A percentile compares a stretch with the other conserved stretches of the same genome.
Evolutionary conservation across 2,797 vertebrate genomes (phyloP).

Genomic region (Melanotaenia trifasciata): DNA sequence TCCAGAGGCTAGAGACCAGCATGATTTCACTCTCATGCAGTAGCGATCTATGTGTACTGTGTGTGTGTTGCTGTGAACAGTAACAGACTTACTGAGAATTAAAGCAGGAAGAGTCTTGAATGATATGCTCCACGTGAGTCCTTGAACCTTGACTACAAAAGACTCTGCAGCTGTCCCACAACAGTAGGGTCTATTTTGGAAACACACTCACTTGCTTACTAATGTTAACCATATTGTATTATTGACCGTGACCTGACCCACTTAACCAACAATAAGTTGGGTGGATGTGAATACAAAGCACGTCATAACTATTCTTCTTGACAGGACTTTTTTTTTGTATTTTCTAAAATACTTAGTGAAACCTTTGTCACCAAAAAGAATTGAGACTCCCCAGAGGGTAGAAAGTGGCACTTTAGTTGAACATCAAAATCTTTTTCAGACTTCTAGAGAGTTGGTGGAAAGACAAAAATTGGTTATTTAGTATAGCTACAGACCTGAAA

Average conservation of each 20-base stretch:
- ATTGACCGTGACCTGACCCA: conserved; percentile 59
- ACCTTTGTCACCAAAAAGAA: conserved; percentile 14
- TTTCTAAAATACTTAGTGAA: background rate
- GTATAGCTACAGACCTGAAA: background rate
- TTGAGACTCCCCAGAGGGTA: background rate
- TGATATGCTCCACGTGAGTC: conserved; percentile 35
- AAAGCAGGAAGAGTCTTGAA: conserved; percentile 31
- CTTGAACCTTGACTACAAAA: conserved; percentile 59
- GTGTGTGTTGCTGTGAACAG: conserved; percentile 9
- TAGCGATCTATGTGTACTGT: conserved; percentile 11
- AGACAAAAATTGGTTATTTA: background rate
- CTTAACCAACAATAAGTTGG: conserved; percentile 22
- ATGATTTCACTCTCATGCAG: conserved; percentile 20
- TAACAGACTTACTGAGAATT: conserved; percentile 28
- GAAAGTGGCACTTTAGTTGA: background rate
- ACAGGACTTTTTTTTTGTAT: background rate
- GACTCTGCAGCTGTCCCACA: conserved; percentile 54
- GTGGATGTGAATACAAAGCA: conserved; percentile 32
- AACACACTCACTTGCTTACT: conserved; percentile 45
- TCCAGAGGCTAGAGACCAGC: conserved; percentile 50
- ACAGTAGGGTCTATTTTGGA: conserved; percentile 64
- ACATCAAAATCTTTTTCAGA: background rate
- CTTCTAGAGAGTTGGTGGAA: background rate
- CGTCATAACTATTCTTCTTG: conserved; percentile 10
- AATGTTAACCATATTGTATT: conserved; percentile 53